Evolutionary conservation across 92 coral and sea anemone genomes (phyloP).

Genomic region (Epizoanthus illoricatus): DNA sequence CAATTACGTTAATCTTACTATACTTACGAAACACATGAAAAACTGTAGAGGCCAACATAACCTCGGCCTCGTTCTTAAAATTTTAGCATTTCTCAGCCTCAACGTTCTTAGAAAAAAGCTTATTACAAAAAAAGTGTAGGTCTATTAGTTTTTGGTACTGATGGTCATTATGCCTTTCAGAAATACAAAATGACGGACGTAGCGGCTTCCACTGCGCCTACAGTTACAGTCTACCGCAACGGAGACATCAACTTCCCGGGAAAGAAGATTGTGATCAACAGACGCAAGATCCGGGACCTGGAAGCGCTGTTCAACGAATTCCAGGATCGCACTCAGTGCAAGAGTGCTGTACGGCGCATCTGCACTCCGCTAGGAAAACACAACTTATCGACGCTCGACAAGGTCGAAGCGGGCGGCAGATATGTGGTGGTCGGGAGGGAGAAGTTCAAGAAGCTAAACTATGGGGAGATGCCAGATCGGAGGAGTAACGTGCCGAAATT

Average conservation of each 20-base stretch:
- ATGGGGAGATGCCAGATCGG: slow-evolving; percentile 40
- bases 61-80: no score
- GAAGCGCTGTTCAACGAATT: slow-evolving; percentile 58
- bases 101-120: no score
- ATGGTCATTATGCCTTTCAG: neutral
- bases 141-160: no score
- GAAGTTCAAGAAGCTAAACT: slow-evolving; percentile 45
- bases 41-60: no score
- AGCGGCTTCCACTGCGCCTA: slow-evolving; percentile 38
- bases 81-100: no score
- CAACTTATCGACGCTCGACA: slow-evolving; percentile 38
- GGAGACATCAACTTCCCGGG: slow-evolving; percentile 60
- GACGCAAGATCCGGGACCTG: slow-evolving; percentile 41
- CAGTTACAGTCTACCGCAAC: slow-evolving; percentile 47
- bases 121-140: no score
- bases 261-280: slow-evolving; percentile 47
- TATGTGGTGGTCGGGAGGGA: slow-evolving; percentile 60
- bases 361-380: slow-evolving; percentile 53
- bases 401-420: slow-evolving; percentile 44
- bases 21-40: no score
- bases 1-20: no score
- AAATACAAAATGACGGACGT: slow-evolving; percentile 50
- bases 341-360: slow-evolving; percentile 56
- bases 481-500: slow-evolving; percentile 25
- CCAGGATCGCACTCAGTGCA: slow-evolving; percentile 35